Percentiles rank a stretch among this genome's conserved stretches.
These are phyloP conservation scores for Vireo griseus DNA, from an alignment of 2,797 vertebrate species.

Conservation along the genomic window DNA sequence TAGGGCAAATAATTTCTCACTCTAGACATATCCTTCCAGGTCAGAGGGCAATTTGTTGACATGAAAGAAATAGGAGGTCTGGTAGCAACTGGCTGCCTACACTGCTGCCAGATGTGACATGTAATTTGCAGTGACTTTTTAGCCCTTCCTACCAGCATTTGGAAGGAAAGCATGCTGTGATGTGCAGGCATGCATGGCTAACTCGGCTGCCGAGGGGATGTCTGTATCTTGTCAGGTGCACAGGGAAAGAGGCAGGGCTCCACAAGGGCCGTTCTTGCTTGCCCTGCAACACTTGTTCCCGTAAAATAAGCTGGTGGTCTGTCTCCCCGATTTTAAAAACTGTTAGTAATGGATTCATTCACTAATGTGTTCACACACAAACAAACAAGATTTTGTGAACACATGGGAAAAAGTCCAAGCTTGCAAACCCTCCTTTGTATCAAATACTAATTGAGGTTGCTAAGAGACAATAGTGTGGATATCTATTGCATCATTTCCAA, in stretches of 20 bases:
- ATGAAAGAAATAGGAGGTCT: not conserved
- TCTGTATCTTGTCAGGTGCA: slow-evolving; percentile 31
- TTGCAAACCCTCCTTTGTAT: not conserved
- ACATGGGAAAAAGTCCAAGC: not conserved
- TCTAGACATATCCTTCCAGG: slow-evolving; percentile 4
- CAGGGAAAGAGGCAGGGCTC: slow-evolving; percentile 14
- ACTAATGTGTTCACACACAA: not conserved
- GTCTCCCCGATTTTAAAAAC: not conserved
- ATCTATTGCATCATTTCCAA: not conserved
- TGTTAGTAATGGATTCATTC: not conserved
- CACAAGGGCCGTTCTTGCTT: not conserved
- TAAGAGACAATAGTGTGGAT: not conserved
- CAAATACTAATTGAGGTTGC: not conserved
- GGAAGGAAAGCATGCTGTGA: slow-evolving; percentile 53
- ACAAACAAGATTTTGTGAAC: not conserved
- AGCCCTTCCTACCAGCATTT: slow-evolving; percentile 22
- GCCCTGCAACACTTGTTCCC: not conserved
- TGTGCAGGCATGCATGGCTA: slow-evolving; percentile 37
- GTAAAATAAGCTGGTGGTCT: not conserved
- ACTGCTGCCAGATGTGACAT: not conserved
- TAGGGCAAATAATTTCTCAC: not conserved
- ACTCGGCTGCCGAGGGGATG: slow-evolving; percentile 1
- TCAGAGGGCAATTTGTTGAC: slow-evolving; percentile 26
- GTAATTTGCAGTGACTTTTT: slow-evolving; percentile 56
- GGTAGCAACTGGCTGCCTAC: not conserved